Evolutionary conservation across 2,113 vertebrate genomes (phyloP).

Genomic region (Serinus canaria): DNA sequence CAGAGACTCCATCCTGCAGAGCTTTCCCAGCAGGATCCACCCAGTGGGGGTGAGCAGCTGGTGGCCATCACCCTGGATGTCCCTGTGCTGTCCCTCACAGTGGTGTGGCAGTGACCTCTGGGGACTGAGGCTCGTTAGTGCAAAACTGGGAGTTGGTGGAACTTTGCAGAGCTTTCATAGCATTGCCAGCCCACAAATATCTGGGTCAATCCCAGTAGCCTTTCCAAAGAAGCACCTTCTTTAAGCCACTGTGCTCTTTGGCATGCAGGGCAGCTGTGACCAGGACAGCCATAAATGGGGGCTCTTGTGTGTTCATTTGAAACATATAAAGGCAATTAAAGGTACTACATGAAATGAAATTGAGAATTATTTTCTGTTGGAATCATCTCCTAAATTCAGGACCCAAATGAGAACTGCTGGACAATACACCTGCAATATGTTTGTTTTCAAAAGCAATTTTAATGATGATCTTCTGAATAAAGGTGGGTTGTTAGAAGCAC

Average conservation of each 20-base stretch:
- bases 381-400: background rate
- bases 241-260: background rate
- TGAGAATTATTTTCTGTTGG: background rate
- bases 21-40: background rate
- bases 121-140: background rate
- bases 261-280: rapidly evolving
- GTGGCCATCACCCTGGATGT: background rate
- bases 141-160: background rate
- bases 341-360: background rate
- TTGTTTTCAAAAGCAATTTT: background rate
- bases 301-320: background rate
- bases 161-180: rapidly evolving
- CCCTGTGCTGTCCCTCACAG: rapidly evolving
- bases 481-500: background rate
- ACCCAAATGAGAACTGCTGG: background rate
- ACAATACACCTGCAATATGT: background rate
- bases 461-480: background rate
- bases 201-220: background rate
- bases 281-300: background rate
- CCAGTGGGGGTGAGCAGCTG: background rate
- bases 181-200: background rate
- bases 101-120: background rate
- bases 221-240: background rate
- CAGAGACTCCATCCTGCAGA: background rate
- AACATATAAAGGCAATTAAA: background rate